A percentile compares a stretch with the other conserved stretches of the same genome.
These are phyloP conservation scores for Cisticola juncidis DNA, from an alignment of 2,113 vertebrate species.

Conservation along the genomic window DNA sequence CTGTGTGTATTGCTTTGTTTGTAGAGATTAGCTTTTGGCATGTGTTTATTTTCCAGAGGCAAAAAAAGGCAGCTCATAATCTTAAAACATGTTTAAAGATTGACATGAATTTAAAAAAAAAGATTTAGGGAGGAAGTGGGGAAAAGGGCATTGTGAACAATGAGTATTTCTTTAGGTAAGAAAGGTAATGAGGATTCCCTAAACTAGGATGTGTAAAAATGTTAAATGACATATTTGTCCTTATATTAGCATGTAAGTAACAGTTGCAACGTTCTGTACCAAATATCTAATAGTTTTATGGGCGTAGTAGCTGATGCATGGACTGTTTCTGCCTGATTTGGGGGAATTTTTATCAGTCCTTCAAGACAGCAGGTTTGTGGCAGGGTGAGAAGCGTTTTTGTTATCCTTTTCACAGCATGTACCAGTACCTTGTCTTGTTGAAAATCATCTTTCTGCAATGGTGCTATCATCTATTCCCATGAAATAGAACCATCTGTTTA, in stretches of 20 bases:
- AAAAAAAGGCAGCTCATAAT: background rate
- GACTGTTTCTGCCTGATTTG: background rate
- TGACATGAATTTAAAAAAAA: background rate
- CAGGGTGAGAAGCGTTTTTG: background rate
- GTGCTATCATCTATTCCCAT: background rate
- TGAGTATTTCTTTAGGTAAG: background rate
- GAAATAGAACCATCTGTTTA: background rate
- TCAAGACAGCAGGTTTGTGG: background rate
- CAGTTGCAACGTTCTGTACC: background rate
- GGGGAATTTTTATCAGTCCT: background rate
- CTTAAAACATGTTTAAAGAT: background rate
- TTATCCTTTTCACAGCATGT: background rate
- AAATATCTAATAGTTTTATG: background rate
- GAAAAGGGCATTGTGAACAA: background rate
- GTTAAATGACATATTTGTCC: background rate
- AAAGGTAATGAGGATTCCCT: background rate
- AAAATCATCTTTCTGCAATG: background rate
- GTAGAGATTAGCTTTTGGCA: background rate
- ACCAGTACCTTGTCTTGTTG: background rate
- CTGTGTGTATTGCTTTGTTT: background rate
- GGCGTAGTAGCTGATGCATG: background rate
- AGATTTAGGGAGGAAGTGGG: background rate
- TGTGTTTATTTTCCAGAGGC: background rate
- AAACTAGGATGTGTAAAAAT: background rate
- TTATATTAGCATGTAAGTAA: background rate